Base-by-base conservation (phyloP, 2,888 invertebrate species). In the Drosophila anomalata region DNA sequence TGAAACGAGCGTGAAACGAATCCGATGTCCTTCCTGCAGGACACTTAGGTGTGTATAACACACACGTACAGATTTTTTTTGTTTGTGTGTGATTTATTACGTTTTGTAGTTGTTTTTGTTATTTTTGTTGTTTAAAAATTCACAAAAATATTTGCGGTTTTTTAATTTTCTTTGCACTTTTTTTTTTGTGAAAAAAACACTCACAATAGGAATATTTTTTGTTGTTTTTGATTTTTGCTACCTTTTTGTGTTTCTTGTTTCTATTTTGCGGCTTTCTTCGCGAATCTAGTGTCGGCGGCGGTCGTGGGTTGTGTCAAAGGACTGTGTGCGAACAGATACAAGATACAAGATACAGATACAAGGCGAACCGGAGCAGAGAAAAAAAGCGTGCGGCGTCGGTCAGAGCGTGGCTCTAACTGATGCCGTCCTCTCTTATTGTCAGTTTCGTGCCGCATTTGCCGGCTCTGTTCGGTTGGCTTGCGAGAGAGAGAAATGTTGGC, bases 331-430 rank as follows among this genome's bases (percentile, higher is more conserved):
- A 51, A 29, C 36, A 36, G 62, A 39, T 52, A 46, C 61, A 22
- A 62, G 44, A 33, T 29, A 29, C 8, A 29, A 36, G 62, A 39
- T 52, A 36, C 36, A 36, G 62, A 39, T 52, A 46, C 51, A 22
- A 62, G 36, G 33, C 29, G 46, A 59, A 51, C 63, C 62, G 63
- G 52, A 31, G 51, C 51, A 31, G 36, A 31, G 52, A 29, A 53
- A 53, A 62, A 62, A 47, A 46, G 63, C 63, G 63, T 65, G 63
- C 63, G 52, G 73, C 77, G 73, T 77, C 87, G 79, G 79, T 74
- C 75, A 89, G 77, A 88, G 87, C 79, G 79, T 83, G 79, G 78
- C 84, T 82, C 81, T 76, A 83, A 89, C 89, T 89, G 84, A 55
- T 31, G 85, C 79, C 85, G 42, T 47, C 51, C 47, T 65, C 48